Base-by-base conservation (phyloP, 2,888 invertebrate genomes). In the Ophioninae sp. region DNA sequence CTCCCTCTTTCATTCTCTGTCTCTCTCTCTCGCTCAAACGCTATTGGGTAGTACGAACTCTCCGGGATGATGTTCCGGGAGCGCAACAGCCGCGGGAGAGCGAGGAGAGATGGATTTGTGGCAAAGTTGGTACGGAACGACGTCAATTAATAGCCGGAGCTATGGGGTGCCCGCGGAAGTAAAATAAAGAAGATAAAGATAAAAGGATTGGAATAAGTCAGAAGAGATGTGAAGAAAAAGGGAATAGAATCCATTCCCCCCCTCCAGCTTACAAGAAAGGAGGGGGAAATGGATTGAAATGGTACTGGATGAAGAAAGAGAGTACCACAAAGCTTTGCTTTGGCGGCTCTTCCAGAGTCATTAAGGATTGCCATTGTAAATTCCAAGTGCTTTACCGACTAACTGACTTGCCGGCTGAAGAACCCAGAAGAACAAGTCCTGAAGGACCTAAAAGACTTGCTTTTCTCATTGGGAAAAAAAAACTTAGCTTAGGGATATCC, bases 141-240 rank as follows among this genome's bases (percentile, higher is more conserved):
- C 89, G 91, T 90, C 91, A 91, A 92, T 92, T 91, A 91, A 92
- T 92, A 90, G 91, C 89, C 88, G 88, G 89, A 89, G 88, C 91
- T 90, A 90, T 91, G 88, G 91, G 91, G 91, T 90, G 91, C 91
- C 91, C 87, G 88, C 90, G 91, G 91, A 91, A 91, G 91, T 91
- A 89, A 91, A 90, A 91, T 91, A 91, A 30, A 30, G 30, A 30
- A 30, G 30, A 30, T 30, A 30, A 30, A 91, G 85, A 85, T 80
- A 81, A 73, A 79, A 44, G 20, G 44, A 67, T 88, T 89, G 90
- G 89, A 90, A 57, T 69, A 37, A 39, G 21, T 50, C 37, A 50
- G 37, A 41, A n/a, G 21, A 10, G 20, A 65, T 23, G 37, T 50
- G 21, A 2, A 30, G 30, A 3, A 30, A 30, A 30, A 30, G 30